Percentiles rank a stretch among this genome's conserved stretches.
Evolutionary conservation across 2,113 vertebrate species (phyloP).

Genomic region (Phoxinus phoxinus): DNA sequence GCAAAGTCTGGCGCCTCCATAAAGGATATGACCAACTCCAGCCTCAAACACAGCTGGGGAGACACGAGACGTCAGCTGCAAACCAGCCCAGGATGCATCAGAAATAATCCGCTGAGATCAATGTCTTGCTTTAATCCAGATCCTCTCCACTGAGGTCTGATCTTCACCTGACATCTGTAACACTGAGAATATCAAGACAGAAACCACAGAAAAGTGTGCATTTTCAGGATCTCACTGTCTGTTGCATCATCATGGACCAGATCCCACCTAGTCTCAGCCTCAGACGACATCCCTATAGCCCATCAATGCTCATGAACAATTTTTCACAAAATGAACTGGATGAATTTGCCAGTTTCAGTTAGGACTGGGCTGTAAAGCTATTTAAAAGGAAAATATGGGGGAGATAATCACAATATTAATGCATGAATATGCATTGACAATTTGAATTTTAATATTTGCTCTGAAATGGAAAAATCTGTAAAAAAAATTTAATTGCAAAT

Average conservation of each 20-base stretch:
- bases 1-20: conserved; percentile 18
- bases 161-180: conserved; percentile 17
- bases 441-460: too few species aligned
- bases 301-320: background rate
- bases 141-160: conserved; percentile 13
- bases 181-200: conserved; percentile 2
- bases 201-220: background rate
- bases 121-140: conserved; percentile 15
- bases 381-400: too few species aligned
- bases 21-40: conserved; percentile 20
- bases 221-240: background rate
- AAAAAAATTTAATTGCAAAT: too few species aligned
- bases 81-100: conserved; percentile 4
- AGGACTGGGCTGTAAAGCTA: background rate
- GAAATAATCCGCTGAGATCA: conserved; percentile 36
- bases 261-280: background rate
- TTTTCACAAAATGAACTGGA: background rate
- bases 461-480: too few species aligned
- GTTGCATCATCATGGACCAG: conserved; percentile 8
- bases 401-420: too few species aligned
- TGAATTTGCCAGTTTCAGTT: background rate
- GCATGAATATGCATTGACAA: too few species aligned
- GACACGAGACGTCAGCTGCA: background rate
- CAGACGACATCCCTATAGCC: background rate
- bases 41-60: conserved; percentile 7